Percentiles rank a stretch among this genome's conserved stretches.
These are phyloP conservation scores for Solenopsis invicta DNA, from an alignment of 1,140 invertebrate genomes.

Conservation along the genomic window DNA sequence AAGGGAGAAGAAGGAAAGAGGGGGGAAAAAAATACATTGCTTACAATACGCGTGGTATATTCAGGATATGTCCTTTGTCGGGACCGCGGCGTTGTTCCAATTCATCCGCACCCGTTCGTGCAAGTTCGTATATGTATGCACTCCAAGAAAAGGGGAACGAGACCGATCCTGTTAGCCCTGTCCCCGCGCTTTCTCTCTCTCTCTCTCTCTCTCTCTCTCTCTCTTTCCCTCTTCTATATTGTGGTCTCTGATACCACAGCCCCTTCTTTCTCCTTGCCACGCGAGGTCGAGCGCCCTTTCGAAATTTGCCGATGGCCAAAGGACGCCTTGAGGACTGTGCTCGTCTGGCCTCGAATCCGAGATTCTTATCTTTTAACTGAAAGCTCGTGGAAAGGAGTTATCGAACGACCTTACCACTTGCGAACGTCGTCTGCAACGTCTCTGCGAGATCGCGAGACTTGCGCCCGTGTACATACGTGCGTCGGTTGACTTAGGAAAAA, in stretches of 20 bases:
- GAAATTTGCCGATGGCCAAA: constrained; percentile 81
- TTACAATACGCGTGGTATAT: constrained; percentile 68
- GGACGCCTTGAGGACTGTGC: constrained; percentile 71
- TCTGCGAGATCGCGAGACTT: background rate
- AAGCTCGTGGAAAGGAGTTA: constrained; percentile 70
- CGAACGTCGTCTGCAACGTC: constrained; percentile 58
- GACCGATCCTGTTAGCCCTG: background rate
- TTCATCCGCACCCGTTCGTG: constrained; percentile 55
- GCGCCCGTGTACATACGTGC: background rate
- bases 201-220: too few relatives aligned
- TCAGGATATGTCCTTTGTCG: constrained; percentile 73
- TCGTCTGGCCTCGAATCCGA: constrained; percentile 75
- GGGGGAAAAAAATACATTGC: constrained; percentile 59
- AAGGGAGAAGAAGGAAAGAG: constrained; percentile 55
- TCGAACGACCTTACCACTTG: constrained; percentile 72
- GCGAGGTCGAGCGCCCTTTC: constrained; percentile 78
- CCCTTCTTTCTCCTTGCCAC: background rate
- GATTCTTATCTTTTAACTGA: constrained; percentile 77
- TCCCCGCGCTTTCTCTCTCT: background rate
- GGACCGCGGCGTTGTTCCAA: constrained; percentile 56
- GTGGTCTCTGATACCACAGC: background rate
- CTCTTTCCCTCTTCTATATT: background rate
- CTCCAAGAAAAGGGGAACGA: constrained; percentile 6
- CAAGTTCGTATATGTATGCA: background rate
- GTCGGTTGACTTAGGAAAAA: constrained; percentile 59